phyloP scores from a whole-genome alignment of 2,888 invertebrate species.

The Frankliniella fusca region DNA sequence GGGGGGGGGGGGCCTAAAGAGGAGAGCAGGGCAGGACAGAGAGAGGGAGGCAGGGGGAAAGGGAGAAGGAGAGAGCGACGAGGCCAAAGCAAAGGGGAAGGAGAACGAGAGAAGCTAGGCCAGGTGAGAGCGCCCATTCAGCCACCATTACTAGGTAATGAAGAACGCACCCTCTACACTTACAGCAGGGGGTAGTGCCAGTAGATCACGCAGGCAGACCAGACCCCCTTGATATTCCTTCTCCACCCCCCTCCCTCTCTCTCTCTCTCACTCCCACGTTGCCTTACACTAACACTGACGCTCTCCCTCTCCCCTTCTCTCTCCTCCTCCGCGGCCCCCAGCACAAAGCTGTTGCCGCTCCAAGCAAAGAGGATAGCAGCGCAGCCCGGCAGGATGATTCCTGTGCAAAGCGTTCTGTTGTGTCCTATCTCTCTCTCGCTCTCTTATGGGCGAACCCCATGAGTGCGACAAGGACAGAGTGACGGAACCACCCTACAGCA shows the following conservation, averaged over 20 bases:
- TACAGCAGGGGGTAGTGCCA: background rate
- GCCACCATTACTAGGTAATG: conserved; percentile 13
- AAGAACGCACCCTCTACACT: conserved; percentile 2
- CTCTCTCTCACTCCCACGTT: background rate
- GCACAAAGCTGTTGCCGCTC: too few species aligned
- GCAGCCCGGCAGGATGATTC: too few species aligned
- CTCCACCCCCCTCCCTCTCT: background rate
- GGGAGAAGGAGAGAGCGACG: background rate
- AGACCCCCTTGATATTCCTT: background rate
- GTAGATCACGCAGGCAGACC: conserved; percentile 1
- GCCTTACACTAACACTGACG: background rate
- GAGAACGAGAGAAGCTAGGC: too few species aligned
- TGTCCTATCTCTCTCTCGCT: too few species aligned
- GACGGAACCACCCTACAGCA: too few species aligned
- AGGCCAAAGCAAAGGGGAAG: background rate
- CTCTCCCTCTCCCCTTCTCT: background rate
- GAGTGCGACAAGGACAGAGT: too few species aligned
- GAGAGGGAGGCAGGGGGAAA: background rate
- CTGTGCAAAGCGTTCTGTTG: too few species aligned
- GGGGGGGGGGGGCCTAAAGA: background rate
- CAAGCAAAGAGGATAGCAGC: too few species aligned
- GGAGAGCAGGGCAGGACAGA: background rate
- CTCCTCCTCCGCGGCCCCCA: too few species aligned
- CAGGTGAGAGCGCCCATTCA: conserved; percentile 10
- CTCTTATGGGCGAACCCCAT: too few species aligned